Conservation (phyloP, 23 tunicate species). For the Ciona savignyi region DNA sequence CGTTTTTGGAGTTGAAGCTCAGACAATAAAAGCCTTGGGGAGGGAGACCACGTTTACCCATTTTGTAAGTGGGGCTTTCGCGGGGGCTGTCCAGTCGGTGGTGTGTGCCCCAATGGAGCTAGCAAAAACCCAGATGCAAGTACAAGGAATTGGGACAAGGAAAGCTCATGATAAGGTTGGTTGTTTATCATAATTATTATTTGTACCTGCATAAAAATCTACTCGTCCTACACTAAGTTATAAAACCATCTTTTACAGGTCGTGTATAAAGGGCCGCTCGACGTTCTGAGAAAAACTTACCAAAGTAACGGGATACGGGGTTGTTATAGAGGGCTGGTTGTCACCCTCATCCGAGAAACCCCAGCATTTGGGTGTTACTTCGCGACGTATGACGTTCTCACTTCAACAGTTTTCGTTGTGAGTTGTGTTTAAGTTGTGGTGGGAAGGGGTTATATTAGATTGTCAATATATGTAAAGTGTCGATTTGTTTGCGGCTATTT, state of each 20-base stretch:
- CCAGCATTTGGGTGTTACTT: conserved; percentile 97
- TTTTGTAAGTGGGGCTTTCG: conserved; percentile 73
- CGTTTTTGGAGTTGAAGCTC: conserved; percentile 89
- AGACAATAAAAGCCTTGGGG: conserved; percentile 47
- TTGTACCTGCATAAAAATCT: not conserved
- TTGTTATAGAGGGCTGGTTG: conserved; percentile 60
- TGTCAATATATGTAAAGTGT: too few relatives aligned
- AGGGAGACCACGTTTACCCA: conserved; percentile 66
- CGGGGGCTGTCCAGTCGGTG: conserved; percentile 83
- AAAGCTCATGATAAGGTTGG: conserved; percentile 14
- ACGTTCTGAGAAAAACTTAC: conserved; percentile 43
- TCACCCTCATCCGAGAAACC: conserved; percentile 74
- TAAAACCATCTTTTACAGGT: conserved; percentile 14
- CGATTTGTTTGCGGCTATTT: too few relatives aligned
- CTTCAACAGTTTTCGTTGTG: conserved; percentile 27
- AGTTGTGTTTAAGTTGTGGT: not conserved
- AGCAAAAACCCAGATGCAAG: conserved; percentile 86
- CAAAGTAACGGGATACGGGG: conserved; percentile 55
- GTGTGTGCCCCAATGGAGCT: conserved; percentile 92
- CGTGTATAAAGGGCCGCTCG: conserved; percentile 53
- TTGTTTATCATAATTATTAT: not conserved
- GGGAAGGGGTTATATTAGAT: too few relatives aligned
- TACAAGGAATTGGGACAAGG: conserved; percentile 63
- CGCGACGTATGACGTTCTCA: conserved; percentile 72
- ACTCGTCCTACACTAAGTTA: too few relatives aligned